These are phyloP conservation scores for Amia ocellicauda DNA, from an alignment of 2,113 vertebrate genomes.

Conservation along the genomic window DNA sequence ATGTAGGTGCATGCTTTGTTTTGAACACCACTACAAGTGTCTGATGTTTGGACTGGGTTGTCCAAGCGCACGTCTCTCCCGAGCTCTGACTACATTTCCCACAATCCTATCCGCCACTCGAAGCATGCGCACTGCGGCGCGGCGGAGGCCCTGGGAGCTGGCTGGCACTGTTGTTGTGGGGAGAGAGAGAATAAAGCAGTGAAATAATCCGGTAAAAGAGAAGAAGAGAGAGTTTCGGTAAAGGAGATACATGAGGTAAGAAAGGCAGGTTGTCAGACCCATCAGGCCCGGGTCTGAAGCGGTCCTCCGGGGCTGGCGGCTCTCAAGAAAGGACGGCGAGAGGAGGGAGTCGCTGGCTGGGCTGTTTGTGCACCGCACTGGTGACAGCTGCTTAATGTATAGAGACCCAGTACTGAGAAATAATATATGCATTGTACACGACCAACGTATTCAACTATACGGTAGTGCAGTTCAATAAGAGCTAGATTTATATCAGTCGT, in stretches of 20 bases:
- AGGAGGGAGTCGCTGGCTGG: conserved; percentile 27
- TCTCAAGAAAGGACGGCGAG: neutral
- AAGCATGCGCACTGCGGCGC: conserved; percentile 55
- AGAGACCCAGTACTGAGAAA: neutral
- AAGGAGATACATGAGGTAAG: conserved; percentile 60
- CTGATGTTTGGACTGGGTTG: no score
- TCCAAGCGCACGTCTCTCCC: no score
- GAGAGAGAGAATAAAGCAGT: conserved; percentile 20
- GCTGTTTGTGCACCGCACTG: conserved; percentile 30
- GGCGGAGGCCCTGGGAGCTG: conserved; percentile 38
- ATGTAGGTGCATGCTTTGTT: no score
- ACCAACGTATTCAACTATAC: no score
- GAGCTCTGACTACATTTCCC: conserved; percentile 49
- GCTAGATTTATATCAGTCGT: no score
- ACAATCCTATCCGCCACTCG: conserved; percentile 15
- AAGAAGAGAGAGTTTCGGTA: conserved; percentile 23
- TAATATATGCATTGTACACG: neutral
- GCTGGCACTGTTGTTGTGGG: conserved; percentile 47
- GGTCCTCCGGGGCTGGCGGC: conserved; percentile 4
- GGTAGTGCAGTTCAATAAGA: no score
- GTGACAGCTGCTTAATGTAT: conserved; percentile 9
- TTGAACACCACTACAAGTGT: no score
- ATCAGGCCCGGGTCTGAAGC: neutral
- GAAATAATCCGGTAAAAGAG: conserved; percentile 19
- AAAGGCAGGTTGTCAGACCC: neutral